Evolutionary conservation across 2,888 invertebrate genomes (phyloP).

Genomic region (Nesidiocoris tenuis): DNA sequence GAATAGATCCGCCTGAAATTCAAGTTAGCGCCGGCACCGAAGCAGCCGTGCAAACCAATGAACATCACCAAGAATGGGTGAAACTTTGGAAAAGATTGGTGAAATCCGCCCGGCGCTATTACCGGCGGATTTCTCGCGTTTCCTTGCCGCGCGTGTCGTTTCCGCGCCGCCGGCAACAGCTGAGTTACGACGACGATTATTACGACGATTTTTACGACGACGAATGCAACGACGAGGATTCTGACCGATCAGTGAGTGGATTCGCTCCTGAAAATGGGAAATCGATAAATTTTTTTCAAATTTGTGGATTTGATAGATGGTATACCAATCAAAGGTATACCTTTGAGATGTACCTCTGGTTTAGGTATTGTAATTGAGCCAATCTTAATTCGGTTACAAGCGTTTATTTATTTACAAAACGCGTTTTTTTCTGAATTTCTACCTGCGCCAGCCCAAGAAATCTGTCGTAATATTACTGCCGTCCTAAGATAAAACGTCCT

Average conservation of each 20-base stretch:
- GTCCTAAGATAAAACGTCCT: too few species aligned
- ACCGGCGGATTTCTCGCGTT: slow-evolving; percentile 23
- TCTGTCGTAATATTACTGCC: too few species aligned
- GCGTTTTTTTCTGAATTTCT: too few species aligned
- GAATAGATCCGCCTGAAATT: too few species aligned
- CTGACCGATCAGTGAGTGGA: slow-evolving; percentile 32
- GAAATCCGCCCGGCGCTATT: slow-evolving; percentile 28
- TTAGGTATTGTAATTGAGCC: too few species aligned
- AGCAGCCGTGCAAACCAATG: background rate
- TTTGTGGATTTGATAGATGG: too few species aligned
- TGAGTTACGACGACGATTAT: slow-evolving; percentile 6
- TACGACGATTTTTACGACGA: slow-evolving; percentile 15
- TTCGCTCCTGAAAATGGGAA: too few species aligned
- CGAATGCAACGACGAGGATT: slow-evolving; percentile 21
- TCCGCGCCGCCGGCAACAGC: background rate
- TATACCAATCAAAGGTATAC: too few species aligned
- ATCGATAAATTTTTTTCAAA: background rate
- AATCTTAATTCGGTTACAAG: too few species aligned
- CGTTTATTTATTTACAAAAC: too few species aligned
- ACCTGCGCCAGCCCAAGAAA: too few species aligned
- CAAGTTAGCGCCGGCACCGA: background rate
- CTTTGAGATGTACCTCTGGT: too few species aligned
- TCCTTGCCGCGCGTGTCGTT: slow-evolving; percentile 28
- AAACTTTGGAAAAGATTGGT: slow-evolving; percentile 29
- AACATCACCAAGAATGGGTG: slow-evolving; percentile 13